Evolutionary conservation across 1,140 invertebrate species (phyloP), one percentile per base, ranked within the genome.

Genomic region (Lucilia sericata): DNA sequence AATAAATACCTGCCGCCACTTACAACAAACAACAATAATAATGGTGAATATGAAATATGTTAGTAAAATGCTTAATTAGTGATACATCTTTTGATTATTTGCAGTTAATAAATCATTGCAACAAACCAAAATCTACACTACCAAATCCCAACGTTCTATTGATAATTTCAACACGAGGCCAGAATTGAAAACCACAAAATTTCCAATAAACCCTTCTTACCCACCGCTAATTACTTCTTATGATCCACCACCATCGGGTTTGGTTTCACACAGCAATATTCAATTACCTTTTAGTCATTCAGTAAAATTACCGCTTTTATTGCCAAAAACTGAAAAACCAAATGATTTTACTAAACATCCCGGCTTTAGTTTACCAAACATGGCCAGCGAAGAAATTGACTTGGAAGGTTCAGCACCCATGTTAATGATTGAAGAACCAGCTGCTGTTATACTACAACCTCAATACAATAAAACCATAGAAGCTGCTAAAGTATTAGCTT

Each of bases 401-500:
- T 12, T 47, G 10, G 30, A 42, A 25, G 34, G n/a, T 47, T 14
- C 55, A 7, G 36, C 36, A 14, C 34, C 49, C 17, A 21, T 85
- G 51, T 36, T 83, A 1, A 85, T 85, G 84, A 42, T 85, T 34
- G 84, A 85, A 82, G 84, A 85, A 49, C 84, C 83, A 17, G 36
- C 82, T 4, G 10, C 82, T 8, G 14, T 76, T 5, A 14, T 84
- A 14, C 14, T 85, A 17, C 83, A 80, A 36, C 55, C 83, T 0
- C 51, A 70, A 47, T 80, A 85, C 21, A 85, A 84, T 84, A 30
- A 49, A 21, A 85, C 85, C 0, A 70, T 85, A 42, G 85, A 84
- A 65, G 85, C 85, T 10, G 85, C 85, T 1, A 78, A 80, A 9
- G 34, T 84, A 17, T 84, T 85, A 9, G 85, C 85, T 0, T 82